Evolutionary conservation across 2,113 vertebrate genomes (phyloP).

Genomic region (Ascaphus truei): DNA sequence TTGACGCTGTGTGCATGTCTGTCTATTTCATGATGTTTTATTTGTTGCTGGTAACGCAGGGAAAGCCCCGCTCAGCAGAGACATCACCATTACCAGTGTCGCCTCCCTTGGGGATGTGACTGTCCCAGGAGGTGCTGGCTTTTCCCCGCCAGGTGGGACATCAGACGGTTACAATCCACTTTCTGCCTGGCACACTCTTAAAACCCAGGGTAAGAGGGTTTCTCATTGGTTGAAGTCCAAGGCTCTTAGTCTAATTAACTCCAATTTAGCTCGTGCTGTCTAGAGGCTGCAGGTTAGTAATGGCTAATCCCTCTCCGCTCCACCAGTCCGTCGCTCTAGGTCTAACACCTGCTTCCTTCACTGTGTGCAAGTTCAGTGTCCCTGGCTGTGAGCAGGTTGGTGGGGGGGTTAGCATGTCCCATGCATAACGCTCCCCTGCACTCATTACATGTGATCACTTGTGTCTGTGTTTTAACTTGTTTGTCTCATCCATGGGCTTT

Average conservation of each 20-base stretch:
- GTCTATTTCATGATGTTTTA: conserved; percentile 32
- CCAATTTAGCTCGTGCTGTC: background rate
- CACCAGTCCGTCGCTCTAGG: background rate
- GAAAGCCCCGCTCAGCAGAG: conserved; percentile 70
- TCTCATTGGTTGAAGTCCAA: background rate
- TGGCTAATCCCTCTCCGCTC: background rate
- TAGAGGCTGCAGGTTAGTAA: background rate
- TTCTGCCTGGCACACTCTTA: conserved; percentile 73
- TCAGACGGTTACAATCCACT: conserved; percentile 63
- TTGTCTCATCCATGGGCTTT: background rate
- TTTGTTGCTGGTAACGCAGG: conserved; percentile 62
- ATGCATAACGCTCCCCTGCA: background rate
- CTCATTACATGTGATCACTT: conserved; percentile 21
- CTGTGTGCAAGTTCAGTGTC: background rate
- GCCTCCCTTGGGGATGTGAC: conserved; percentile 40
- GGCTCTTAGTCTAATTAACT: background rate
- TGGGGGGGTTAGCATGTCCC: background rate
- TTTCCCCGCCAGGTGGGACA: conserved; percentile 70
- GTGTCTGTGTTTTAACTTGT: background rate
- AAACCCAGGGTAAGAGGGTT: conserved; percentile 81
- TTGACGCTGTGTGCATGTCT: background rate
- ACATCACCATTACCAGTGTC: conserved; percentile 63
- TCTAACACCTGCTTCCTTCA: background rate
- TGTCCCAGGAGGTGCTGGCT: conserved; percentile 66
- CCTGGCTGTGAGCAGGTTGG: background rate